A percentile compares a stretch with the other conserved stretches of the same genome.
These are phyloP conservation scores for Actenoides lindsayi DNA, from an alignment of 2,113 vertebrate genomes.

Conservation along the genomic window DNA sequence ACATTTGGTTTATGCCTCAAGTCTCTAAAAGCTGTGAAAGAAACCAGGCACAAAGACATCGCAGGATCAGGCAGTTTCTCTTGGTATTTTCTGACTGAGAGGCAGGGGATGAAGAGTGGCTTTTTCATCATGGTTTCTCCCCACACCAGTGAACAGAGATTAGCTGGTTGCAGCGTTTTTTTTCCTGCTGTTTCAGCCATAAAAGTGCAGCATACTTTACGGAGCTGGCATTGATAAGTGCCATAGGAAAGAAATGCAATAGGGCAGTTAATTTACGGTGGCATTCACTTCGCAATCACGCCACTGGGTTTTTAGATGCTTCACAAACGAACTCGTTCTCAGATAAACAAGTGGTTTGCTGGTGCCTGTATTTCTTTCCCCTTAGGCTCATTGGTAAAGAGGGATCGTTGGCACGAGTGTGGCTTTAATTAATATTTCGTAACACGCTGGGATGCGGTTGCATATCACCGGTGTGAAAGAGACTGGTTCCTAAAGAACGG, in stretches of 20 bases:
- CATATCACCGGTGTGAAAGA: background rate
- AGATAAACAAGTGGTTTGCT: background rate
- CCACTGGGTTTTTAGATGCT: background rate
- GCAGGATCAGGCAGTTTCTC: background rate
- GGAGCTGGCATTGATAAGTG: background rate
- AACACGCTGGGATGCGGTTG: background rate
- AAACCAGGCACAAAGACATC: background rate
- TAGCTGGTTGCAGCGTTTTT: fast-evolving
- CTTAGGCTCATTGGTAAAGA: background rate
- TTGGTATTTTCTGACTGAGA: background rate
- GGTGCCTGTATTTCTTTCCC: background rate
- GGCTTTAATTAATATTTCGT: slow-evolving; percentile 32
- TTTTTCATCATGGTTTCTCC: background rate
- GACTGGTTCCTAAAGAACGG: background rate
- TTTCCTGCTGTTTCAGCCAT: background rate
- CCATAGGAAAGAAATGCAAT: background rate
- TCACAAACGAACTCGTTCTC: background rate
- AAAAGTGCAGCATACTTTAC: background rate
- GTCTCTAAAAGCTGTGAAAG: background rate
- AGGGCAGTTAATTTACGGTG: background rate
- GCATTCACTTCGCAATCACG: background rate
- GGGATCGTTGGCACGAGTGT: background rate
- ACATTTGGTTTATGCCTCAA: background rate
- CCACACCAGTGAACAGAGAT: background rate
- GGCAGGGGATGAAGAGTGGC: background rate